phyloP scores from a whole-genome alignment of 92 coral and sea anemone species.

The Zoanthus sansibaricus region DNA sequence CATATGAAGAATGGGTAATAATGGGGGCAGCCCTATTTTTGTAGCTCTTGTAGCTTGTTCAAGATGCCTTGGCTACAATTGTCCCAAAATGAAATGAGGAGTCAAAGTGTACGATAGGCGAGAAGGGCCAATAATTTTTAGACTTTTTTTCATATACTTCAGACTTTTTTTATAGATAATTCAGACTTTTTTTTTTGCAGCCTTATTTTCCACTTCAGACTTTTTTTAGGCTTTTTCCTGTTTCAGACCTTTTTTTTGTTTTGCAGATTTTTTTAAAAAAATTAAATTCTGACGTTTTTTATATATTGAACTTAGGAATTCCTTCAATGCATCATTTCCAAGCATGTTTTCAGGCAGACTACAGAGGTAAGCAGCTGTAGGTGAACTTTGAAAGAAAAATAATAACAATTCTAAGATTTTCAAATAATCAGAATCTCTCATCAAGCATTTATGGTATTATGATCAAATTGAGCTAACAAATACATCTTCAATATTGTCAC shows the following conservation, averaged over 20 bases:
- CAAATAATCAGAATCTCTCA: constrained; percentile 8
- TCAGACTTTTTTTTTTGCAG: neutral
- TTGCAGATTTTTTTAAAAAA: neutral
- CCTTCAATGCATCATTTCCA: constrained; percentile 16
- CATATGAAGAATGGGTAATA: no score
- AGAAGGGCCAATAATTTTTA: neutral
- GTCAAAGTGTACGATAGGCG: neutral
- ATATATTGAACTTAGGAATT: neutral
- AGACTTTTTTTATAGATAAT: neutral
- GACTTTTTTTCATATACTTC: neutral
- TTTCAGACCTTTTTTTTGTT: no score
- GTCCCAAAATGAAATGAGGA: no score
- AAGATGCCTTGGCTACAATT: no score
- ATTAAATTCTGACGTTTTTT: constrained; percentile 1
- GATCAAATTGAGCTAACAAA: constrained; percentile 9
- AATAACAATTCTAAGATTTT: neutral
- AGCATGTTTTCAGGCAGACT: constrained; percentile 16
- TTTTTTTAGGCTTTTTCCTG: no score
- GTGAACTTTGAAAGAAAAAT: neutral
- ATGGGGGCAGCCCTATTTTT: no score
- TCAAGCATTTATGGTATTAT: constrained; percentile 14
- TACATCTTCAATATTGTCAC: neutral
- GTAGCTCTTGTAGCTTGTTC: no score
- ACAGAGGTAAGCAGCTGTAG: constrained; percentile 4
- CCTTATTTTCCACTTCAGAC: neutral